phyloP scores from a whole-genome alignment of 2,888 invertebrate species.

The Romanomermis culicivorax region DNA sequence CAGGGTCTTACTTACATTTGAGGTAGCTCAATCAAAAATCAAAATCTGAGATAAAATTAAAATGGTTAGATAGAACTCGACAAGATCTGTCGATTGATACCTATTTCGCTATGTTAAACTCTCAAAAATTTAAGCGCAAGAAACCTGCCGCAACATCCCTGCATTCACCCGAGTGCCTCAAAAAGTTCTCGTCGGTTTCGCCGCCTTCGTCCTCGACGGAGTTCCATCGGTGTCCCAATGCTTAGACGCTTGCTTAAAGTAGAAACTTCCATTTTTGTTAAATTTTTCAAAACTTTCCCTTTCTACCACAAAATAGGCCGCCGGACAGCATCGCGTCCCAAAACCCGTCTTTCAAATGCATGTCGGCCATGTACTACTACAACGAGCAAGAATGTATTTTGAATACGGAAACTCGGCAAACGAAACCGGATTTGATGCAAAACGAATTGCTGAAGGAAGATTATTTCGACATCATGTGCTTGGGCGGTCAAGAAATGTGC shows the following conservation, averaged over 20 bases:
- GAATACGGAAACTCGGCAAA: slow-evolving; percentile 23
- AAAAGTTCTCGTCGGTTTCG: slow-evolving; percentile 28
- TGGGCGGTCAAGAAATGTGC: slow-evolving; percentile 17
- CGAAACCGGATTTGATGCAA: slow-evolving; percentile 27
- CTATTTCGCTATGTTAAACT: too few relatives aligned
- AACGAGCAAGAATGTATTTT: slow-evolving; percentile 28
- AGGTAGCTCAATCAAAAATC: too few relatives aligned
- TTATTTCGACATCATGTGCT: slow-evolving; percentile 24
- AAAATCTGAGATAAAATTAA: too few relatives aligned
- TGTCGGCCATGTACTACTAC: slow-evolving; percentile 30
- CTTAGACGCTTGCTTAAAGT: slow-evolving; percentile 26
- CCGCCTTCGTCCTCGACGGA: slow-evolving; percentile 28
- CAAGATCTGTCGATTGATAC: too few relatives aligned
- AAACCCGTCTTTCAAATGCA: slow-evolving; percentile 21
- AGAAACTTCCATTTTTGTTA: not conserved
- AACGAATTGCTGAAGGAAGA: slow-evolving; percentile 25
- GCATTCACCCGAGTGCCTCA: slow-evolving; percentile 26
- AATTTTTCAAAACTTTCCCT: not conserved
- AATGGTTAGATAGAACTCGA: too few relatives aligned
- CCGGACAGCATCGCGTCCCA: not conserved
- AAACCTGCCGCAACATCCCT: slow-evolving; percentile 24
- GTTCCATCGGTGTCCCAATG: slow-evolving; percentile 27
- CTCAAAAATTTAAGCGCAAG: slow-evolving; percentile 18
- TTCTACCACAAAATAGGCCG: not conserved
- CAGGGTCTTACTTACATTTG: too few relatives aligned